These are phyloP conservation scores for Telenomus remus DNA, from an alignment of 1,140 invertebrate genomes.

Conservation along the genomic window DNA sequence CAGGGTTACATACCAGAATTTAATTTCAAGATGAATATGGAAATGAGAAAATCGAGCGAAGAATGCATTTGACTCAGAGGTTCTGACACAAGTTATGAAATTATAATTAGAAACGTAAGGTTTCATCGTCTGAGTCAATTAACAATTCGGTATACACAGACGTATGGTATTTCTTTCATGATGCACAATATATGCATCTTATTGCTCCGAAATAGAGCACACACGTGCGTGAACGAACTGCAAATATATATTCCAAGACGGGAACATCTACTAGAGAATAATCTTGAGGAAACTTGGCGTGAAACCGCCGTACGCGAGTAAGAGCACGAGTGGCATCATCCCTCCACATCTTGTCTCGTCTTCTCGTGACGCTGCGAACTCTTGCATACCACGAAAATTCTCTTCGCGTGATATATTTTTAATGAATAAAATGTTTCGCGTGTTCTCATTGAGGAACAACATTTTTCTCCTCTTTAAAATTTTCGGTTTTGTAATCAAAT, in stretches of 20 bases:
- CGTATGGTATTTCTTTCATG: conserved; percentile 2
- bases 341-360: conserved; percentile 33
- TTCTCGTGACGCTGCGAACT: background rate
- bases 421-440: no score
- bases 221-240: conserved; percentile 50
- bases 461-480: no score
- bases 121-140: conserved; percentile 49
- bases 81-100: conserved; percentile 24
- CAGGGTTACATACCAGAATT: no score
- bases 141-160: conserved; percentile 30
- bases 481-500: no score
- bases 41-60: no score
- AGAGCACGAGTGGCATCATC: conserved; percentile 39
- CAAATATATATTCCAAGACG: conserved; percentile 63
- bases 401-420: background rate
- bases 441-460: no score
- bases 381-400: background rate
- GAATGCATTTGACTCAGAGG: background rate
- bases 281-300: conserved; percentile 64
- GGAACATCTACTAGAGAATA: conserved; percentile 57
- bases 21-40: no score
- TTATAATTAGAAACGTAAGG: conserved; percentile 30
- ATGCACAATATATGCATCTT: conserved; percentile 28
- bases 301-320: conserved; percentile 46
- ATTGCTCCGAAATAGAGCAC: conserved; percentile 21